Percentiles rank a stretch among this genome's conserved stretches.
Evolutionary conservation across 30 jellyfish, hydroid and myxozoan genomes (phyloP).

Genomic region (Hydractinia echinata): DNA sequence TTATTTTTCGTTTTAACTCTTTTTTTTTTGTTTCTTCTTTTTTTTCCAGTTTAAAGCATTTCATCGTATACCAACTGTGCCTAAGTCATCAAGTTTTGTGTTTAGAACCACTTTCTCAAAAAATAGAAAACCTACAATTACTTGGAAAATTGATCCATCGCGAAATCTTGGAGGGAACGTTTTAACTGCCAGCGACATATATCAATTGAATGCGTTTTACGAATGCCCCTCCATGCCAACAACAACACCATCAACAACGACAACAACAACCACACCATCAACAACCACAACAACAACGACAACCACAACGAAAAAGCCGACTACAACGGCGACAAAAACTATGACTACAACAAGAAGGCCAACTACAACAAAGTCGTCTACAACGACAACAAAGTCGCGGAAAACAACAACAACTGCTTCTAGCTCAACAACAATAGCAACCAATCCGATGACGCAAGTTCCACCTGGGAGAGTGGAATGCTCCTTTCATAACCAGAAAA

Average conservation of each 20-base stretch:
- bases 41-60: not conserved
- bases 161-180: slow-evolving; percentile 4
- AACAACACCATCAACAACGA: not conserved
- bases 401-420: not conserved
- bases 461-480: no score
- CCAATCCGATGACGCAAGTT: not conserved
- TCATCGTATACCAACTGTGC: not conserved
- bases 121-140: not conserved
- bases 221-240: not conserved
- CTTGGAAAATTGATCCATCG: slow-evolving; percentile 4
- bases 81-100: not conserved
- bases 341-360: not conserved
- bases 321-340: slow-evolving; percentile 7
- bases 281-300: not conserved
- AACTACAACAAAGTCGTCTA: not conserved
- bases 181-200: not conserved
- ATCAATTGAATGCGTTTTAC: slow-evolving; percentile 6
- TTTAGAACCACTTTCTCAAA: not conserved
- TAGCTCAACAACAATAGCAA: not conserved
- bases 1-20: not conserved
- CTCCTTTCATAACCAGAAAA: no score
- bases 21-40: not conserved
- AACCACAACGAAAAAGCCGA: not conserved
- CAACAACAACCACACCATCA: not conserved
- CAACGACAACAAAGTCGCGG: slow-evolving; percentile 1